Percentiles rank a stretch among this genome's conserved stretches.
phyloP scores from a whole-genome alignment of 2,113 vertebrate species.

The Oncorhynchus mykiss region DNA sequence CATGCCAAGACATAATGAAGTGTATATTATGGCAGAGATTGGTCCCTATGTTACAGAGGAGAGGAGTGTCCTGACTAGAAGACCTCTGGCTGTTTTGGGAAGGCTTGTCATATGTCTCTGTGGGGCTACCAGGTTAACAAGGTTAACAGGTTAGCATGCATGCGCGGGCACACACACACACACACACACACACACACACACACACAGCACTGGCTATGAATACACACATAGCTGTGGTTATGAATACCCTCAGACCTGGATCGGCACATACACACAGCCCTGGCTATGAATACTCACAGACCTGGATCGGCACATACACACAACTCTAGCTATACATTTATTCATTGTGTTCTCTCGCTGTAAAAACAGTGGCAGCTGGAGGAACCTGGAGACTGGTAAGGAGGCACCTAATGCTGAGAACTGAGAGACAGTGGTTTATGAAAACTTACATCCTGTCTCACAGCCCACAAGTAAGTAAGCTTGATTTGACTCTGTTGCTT shows the following conservation, averaged over 20 bases:
- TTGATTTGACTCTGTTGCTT: neutral
- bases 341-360: conserved; percentile 7
- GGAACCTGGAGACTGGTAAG: conserved; percentile 26
- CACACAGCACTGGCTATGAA: neutral
- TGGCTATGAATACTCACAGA: neutral
- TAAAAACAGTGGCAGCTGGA: conserved; percentile 53
- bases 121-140: neutral
- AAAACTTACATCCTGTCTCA: conserved; percentile 41
- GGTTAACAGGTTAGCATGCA: too few species aligned
- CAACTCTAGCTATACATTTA: conserved; percentile 29
- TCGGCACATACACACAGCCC: neutral
- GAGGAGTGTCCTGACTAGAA: conserved; percentile 10
- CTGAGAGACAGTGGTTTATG: conserved; percentile 21
- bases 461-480: conserved; percentile 8
- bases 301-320: conserved; percentile 17
- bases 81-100: neutral
- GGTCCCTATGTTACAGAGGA: conserved; percentile 2
- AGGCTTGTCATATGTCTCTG: conserved; percentile 12
- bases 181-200: neutral
- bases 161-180: neutral
- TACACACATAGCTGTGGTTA: too few species aligned
- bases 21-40: conserved; percentile 30
- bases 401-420: conserved; percentile 26
- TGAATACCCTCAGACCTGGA: too few species aligned
- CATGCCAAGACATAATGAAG: conserved; percentile 30